Percentiles rank a stretch among this genome's conserved stretches.
phyloP scores from a whole-genome alignment of 2,888 invertebrate genomes.

The Spisula solida region DNA sequence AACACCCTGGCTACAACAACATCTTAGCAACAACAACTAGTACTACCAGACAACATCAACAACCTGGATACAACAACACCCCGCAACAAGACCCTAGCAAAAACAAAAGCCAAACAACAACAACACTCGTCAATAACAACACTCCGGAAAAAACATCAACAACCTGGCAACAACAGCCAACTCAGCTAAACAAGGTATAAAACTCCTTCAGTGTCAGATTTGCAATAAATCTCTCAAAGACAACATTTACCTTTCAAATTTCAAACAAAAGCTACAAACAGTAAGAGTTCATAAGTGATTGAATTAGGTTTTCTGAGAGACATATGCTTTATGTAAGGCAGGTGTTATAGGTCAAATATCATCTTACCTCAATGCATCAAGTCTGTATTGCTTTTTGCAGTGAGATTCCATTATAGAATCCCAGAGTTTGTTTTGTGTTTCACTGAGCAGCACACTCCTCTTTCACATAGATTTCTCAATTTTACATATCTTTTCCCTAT shows the following conservation, averaged over 20 bases:
- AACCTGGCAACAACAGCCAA: too few relatives aligned
- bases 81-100: not conserved
- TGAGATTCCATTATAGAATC: not conserved
- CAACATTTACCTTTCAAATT: not conserved
- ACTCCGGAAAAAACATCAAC: too few relatives aligned
- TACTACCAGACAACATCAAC: too few relatives aligned
- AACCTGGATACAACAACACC: not conserved
- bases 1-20: not conserved
- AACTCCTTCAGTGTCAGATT: too few relatives aligned
- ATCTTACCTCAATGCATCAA: not conserved
- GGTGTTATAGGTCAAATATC: not conserved
- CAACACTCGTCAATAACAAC: not conserved
- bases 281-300: not conserved
- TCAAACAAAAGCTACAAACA: not conserved
- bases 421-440: too few relatives aligned
- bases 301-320: not conserved
- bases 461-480: too few relatives aligned
- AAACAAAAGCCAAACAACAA: not conserved
- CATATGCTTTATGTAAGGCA: not conserved
- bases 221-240: too few relatives aligned
- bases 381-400: not conserved
- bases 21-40: not conserved
- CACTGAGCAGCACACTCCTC: too few relatives aligned
- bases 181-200: too few relatives aligned
- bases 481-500: too few relatives aligned